Conservation (phyloP, 2,797 vertebrate species). For the Cryptoprocta ferox region DNA sequence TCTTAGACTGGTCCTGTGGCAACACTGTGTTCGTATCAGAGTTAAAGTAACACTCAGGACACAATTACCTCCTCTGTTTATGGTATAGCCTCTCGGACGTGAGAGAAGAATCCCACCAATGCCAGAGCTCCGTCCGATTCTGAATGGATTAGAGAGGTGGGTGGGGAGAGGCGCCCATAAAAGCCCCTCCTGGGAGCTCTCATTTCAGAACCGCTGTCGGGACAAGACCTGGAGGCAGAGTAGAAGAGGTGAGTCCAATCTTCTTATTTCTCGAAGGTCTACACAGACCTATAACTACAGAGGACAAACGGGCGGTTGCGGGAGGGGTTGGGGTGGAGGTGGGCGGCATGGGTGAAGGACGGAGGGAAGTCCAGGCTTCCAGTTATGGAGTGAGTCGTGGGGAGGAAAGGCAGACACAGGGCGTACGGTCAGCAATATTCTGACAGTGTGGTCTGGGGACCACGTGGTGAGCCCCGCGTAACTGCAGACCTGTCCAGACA, state of each 20-base stretch:
- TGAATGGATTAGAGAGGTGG: not conserved
- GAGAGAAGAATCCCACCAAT: not conserved
- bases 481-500: too few species aligned
- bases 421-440: accelerated
- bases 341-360: not conserved
- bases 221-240: not conserved
- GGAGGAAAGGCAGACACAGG: not conserved
- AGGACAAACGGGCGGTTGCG: not conserved
- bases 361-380: accelerated
- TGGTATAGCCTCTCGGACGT: too few species aligned
- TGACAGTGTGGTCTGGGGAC: too few species aligned
- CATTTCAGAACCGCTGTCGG: not conserved
- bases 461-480: too few species aligned
- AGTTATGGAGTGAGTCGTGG: accelerated
- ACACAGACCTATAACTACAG: not conserved
- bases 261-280: not conserved
- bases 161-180: not conserved
- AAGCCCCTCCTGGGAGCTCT: not conserved
- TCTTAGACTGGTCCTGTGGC: not conserved
- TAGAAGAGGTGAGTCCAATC: not conserved
- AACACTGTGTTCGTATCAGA: not conserved
- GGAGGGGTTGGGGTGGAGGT: not conserved
- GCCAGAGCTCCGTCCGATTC: not conserved
- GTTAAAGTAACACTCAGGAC: not conserved
- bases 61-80: not conserved